Evolutionary conservation across 2,113 vertebrate species (phyloP), one percentile per base, ranked within the genome.

Genomic region (Trochalopteron elliotii): DNA sequence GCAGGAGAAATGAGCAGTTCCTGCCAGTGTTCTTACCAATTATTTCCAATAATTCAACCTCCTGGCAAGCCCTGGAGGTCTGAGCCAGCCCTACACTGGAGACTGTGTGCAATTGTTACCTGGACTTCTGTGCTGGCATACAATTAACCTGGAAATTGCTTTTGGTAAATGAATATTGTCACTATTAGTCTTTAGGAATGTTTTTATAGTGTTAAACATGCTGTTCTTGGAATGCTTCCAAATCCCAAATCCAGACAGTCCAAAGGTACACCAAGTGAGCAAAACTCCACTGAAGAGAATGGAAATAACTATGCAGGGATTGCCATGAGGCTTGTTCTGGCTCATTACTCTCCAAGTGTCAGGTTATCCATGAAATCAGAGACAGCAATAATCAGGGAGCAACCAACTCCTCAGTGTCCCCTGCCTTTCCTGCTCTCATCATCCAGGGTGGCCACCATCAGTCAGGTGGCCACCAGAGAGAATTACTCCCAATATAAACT

Each of bases 141-240:
- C 37, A 82, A 3, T 4, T 56, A 56, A 52, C 40, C 31, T 37
- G 13, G 49, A 70, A 40, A 79, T 2, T 24, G 30, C 50, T 79
- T 90, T 59, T 50, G 17, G 50, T 52, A 75, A 92, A 52, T 22
- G 44, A 59, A 11, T 9, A 15, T 52, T 45, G 27, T 24, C 39
- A 23, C 30, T 60, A 15, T 31, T 42, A 68, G 21, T 35, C 60
- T 70, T 83, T 27, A 30, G 20, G 59, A 39, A 47, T 49, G 40
- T 27, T 82, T 49, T 63, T 64, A 6, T 9, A 21, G 40, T 3
- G 20, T 55, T 63, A 63, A 77, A 75, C 28, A 4, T 3, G 12
- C 24, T 1, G 1, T 52, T 68, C 52, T 56, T 77, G 24, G 42
- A 78, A 30, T 0, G 0, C 17, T 90, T 67, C 25, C 9, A 83